Evolutionary conservation across 2,888 invertebrate species (phyloP), one percentile per base, ranked within the genome.

Genomic region (Hypsopygia costalis): DNA sequence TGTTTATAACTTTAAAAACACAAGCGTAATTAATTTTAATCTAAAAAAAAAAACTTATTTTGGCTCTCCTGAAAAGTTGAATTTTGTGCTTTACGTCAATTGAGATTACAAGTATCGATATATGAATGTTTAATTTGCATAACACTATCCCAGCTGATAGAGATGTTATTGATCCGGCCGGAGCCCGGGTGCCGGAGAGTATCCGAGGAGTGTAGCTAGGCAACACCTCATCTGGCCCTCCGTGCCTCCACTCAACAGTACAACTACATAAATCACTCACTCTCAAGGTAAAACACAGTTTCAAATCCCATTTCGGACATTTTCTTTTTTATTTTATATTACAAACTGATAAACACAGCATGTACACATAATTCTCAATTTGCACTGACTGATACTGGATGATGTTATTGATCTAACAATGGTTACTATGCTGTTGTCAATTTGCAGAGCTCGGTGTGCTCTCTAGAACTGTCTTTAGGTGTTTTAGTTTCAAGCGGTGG

Each of bases 251-350:
- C 69, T 61, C 62, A 69, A 69, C 56, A 64, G 60, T 52, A 58
- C 55, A 64, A 60, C 61, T 55, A 56, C 50, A 65, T 65, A 67
- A 64, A 69, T 68, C 70, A 88, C 89, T 89, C 71, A 89, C 89
- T 89, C 64, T 89, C 89, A 36, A 89, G 70, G 67, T 89, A 89
- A 66, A 89, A 89, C 69, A 89, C 87, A 62, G 82, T 86, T 65
- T 89, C 89, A 64, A 88, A 85, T 36, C 78, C 87, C 87, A 89
- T 83, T 65, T 87, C 86, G 37, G 87, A 72, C 88, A 88, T 88
- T 74, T 76, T 83, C 46, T 42, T 58, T 51, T 52, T 53, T 52
- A 53, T 49, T 49, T 54, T 62, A 55, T 57, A 32, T 28, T 27
- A 27, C 16, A 33, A 9, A 11, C 22, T 11, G 22, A 22, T 8